Conservation (phyloP, 1,140 invertebrate genomes). For the Ostrea edulis region DNA sequence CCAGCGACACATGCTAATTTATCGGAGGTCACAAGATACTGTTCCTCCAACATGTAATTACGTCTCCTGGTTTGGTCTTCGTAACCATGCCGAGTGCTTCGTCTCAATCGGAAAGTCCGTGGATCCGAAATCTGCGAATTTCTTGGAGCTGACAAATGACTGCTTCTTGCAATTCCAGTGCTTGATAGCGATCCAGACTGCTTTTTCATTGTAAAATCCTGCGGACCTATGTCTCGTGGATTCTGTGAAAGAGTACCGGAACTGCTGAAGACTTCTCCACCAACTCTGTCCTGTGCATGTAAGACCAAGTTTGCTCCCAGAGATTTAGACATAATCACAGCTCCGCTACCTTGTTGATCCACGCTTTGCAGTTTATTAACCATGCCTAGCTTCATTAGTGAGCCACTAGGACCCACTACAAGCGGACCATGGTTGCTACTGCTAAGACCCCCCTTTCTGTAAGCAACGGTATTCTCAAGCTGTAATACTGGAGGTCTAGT, state of each 20-base stretch:
- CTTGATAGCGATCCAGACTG: background rate
- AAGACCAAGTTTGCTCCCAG: conserved; percentile 2
- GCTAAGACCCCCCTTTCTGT: background rate
- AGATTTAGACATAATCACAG: conserved; percentile 27
- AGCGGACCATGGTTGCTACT: background rate
- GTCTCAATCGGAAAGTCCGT: background rate
- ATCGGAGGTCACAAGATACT: background rate
- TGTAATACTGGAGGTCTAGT: background rate
- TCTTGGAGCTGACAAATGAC: background rate
- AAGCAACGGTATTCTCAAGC: background rate
- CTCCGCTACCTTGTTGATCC: background rate
- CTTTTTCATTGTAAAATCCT: conserved; percentile 6
- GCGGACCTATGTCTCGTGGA: background rate
- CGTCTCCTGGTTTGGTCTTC: background rate
- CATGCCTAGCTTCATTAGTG: background rate
- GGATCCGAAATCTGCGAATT: background rate
- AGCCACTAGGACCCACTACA: conserved; percentile 1
- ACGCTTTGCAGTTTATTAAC: background rate
- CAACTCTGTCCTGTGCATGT: background rate
- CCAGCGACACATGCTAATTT: background rate
- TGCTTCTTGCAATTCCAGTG: background rate
- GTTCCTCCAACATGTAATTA: background rate
- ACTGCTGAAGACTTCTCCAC: background rate
- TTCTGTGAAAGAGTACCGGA: background rate
- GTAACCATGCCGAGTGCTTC: background rate